Evolutionary conservation across 2,888 invertebrate species (phyloP).

Genomic region (Eupithecia subumbrata): DNA sequence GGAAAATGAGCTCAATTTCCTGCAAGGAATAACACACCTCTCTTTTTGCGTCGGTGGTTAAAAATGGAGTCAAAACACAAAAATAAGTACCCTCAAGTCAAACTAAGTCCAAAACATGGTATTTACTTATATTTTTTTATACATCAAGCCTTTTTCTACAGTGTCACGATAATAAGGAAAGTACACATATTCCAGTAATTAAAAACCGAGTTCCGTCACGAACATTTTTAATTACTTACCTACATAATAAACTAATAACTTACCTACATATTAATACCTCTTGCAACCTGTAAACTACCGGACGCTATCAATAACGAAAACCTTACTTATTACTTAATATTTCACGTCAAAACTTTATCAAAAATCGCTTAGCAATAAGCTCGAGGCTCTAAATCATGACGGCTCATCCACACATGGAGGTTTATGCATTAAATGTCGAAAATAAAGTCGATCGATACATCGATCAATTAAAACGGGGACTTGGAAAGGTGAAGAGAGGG

Average conservation of each 20-base stretch:
- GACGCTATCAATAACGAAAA: slow-evolving; percentile 14
- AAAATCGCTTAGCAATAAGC: slow-evolving; percentile 42
- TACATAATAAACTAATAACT: neutral
- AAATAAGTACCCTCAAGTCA: too few relatives aligned
- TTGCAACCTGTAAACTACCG: slow-evolving; percentile 4
- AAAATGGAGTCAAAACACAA: too few relatives aligned
- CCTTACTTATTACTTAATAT: slow-evolving; percentile 20
- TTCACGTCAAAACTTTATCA: slow-evolving; percentile 37
- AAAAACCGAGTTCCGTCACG: neutral
- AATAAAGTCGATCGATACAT: slow-evolving; percentile 67
- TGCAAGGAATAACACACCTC: too few relatives aligned
- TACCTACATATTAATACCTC: neutral
- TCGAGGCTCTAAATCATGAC: slow-evolving; percentile 68
- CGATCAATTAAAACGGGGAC: slow-evolving; percentile 76
- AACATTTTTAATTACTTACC: neutral
- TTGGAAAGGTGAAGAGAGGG: slow-evolving; percentile 53
- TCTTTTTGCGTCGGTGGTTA: too few relatives aligned
- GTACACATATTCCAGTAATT: neutral
- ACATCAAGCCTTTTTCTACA: too few relatives aligned
- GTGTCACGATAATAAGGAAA: too few relatives aligned
- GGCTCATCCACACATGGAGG: slow-evolving; percentile 46
- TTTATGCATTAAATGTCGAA: slow-evolving; percentile 70
- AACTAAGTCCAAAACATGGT: too few relatives aligned
- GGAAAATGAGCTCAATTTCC: too few relatives aligned
- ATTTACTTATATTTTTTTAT: too few relatives aligned